Percentiles rank a stretch among this genome's conserved stretches.
phyloP scores from a whole-genome alignment of 2,888 invertebrate species.

The Callyntrura guangdongensis region DNA sequence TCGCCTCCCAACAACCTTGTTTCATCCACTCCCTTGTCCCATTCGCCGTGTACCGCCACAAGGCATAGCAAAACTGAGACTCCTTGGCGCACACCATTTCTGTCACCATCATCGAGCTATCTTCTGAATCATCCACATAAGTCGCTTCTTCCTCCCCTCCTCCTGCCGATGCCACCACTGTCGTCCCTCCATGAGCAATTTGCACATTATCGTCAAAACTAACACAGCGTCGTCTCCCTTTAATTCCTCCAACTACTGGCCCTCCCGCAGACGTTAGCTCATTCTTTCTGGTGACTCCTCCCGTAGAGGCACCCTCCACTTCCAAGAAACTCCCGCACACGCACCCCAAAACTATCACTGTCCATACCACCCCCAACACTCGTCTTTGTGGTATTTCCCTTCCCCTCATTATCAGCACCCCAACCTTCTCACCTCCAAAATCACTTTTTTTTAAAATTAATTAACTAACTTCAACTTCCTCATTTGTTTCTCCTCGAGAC shows the following conservation, averaged over 20 bases:
- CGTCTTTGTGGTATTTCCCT: not conserved
- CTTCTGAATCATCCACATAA: constrained; percentile 21
- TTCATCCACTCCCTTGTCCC: constrained; percentile 88
- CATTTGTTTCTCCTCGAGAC: no score
- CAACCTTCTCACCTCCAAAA: no score
- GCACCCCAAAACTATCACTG: not conserved
- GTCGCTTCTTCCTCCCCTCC: not conserved
- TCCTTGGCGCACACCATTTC: constrained; percentile 79
- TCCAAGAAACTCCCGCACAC: no score
- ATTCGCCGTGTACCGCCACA: constrained; percentile 90
- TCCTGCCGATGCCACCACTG: not conserved
- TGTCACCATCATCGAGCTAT: constrained; percentile 3
- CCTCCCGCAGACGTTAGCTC: not conserved
- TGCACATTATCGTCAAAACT: constrained; percentile 25
- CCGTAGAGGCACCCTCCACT: no score
- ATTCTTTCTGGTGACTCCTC: no score
- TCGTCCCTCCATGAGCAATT: not conserved
- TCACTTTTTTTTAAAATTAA: no score
- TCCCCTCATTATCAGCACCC: not conserved
- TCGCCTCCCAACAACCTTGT: constrained; percentile 88
- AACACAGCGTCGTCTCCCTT: constrained; percentile 45
- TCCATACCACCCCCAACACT: not conserved
- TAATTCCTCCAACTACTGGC: constrained; percentile 5
- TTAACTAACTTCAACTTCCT: no score
- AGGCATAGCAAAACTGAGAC: constrained; percentile 90